Base-by-base conservation (phyloP, 2,888 invertebrate species). In the Embidobia sp. region DNA sequence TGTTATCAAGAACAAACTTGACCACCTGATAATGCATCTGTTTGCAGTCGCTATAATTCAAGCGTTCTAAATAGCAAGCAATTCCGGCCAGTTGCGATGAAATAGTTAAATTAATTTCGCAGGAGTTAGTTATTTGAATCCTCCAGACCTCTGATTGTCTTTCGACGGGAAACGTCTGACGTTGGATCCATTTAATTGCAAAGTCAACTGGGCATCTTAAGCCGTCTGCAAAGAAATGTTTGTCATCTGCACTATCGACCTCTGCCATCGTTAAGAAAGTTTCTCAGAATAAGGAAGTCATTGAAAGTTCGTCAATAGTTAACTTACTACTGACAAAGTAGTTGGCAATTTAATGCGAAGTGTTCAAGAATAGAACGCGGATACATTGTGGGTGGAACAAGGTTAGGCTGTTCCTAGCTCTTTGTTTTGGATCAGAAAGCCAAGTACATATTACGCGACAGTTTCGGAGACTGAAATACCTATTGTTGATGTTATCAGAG, bases 231-330 rank as follows among this genome's bases (percentile, higher is more conserved):
- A 37, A 16, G 11, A 51, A 46, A 7, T 33, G 33, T 46, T 46
- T 55, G 48, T 61, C 40, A 31, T 37, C 11, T 11, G 27, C 11
- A n/a, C 18, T 59, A 40, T 51, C 29, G 19, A 55, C 22, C 3
- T 11, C 5, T 42, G 19, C 8, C 16, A 27, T 51, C 22, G 29
- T 73, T 42, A 49, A 59, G 42, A 31, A 73, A 66, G 48, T 64
- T 66, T 49, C 37, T 29, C 16, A 3, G 16, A 51, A 35, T 18
- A 19, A 18, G 73, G 46, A 63, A 72, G 48, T 59, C 59, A 35
- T 51, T 46, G 59, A 46, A 59, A 73, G 66, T 73, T 73, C 40
- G 29, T 64, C 59, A 48, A 63, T 55, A 40, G 51, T 29, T 66
- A 73, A 66, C 26, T 63, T 66, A 22, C 31, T 18, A 22, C 22